Base-by-base conservation (phyloP, 2,113 vertebrate genomes). In the Turdus rufiventris region DNA sequence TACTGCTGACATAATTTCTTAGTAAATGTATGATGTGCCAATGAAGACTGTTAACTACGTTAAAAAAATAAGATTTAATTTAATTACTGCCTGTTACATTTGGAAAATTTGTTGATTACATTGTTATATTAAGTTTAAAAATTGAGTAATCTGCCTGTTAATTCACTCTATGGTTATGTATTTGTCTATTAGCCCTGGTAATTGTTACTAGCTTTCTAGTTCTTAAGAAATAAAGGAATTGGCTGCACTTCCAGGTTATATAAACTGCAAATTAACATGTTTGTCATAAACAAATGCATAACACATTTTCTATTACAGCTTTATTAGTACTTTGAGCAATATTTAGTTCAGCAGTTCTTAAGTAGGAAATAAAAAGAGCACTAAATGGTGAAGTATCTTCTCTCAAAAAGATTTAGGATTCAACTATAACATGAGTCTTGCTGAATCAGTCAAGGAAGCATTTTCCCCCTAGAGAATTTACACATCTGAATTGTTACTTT, bases 201-300 rank as follows among this genome's bases (percentile, higher is more conserved):
- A 77, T 56, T 89, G 24, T n/a, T 86, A 77, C 18, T 47, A 67
- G 33, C 13, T 84, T 51, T 40, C 26, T 60, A 25, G 40, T 36
- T 80, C 73, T 92, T 80, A 20, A 60, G 67, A 84, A 90, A 70
- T 47, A 74, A 83, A 83, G 21, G 29, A 79, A 50, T 14, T 54
- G 24, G 18, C 33, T 88, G 67, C 19, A 77, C 9, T 90, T 90
- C 8, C 34, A 86, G 54, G 21, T 50, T 88, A 88, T 14, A 38
- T 12, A 48, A 25, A 71, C 40, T 92, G 14, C 60, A 86, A 93
- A 80, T 89, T 81, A 89, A 51, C 6, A 38, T 7, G 42, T 67
- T 91, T 91, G 38, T 84, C 61, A 89, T 67, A 86, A 91, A 85
- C 54, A 94, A 91, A 86, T 70, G 60, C 18, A 19, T n/a, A 86